Evolutionary conservation across 23 tunicate genomes (phyloP).

Genomic region (Botrylloides violaceus): DNA sequence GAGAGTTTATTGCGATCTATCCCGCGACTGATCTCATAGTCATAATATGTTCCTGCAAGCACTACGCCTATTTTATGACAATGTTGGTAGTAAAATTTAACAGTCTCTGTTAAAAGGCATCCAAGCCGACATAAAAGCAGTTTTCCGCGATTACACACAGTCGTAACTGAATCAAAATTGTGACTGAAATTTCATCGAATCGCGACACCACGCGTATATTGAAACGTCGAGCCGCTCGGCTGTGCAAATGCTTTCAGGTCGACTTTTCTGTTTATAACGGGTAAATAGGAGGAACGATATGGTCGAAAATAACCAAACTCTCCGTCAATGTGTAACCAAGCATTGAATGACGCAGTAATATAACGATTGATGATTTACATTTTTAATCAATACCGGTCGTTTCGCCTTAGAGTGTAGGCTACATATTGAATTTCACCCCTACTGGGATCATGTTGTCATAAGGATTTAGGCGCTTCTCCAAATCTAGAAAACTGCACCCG

Average conservation of each 20-base stretch:
- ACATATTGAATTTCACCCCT: too few species aligned
- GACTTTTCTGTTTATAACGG: too few species aligned
- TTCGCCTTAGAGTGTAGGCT: too few species aligned
- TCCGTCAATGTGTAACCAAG: too few species aligned
- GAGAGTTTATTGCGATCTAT: not conserved
- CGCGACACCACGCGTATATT: constrained; percentile 4
- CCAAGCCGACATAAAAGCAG: constrained; percentile 19
- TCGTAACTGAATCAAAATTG: not conserved
- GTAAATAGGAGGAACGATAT: too few species aligned
- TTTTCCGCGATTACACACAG: constrained; percentile 10
- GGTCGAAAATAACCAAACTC: too few species aligned
- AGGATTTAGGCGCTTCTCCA: too few species aligned
- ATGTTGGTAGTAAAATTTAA: constrained; percentile 19
- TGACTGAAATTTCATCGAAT: not conserved
- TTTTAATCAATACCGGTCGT: too few species aligned
- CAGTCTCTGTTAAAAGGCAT: constrained; percentile 5
- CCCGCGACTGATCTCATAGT: constrained; percentile 23
- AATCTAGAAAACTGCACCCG: too few species aligned
- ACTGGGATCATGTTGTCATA: too few species aligned
- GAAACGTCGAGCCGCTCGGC: not conserved
- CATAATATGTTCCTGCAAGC: not conserved
- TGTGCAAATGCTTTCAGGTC: not conserved
- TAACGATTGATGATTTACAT: too few species aligned
- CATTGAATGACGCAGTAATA: too few species aligned
- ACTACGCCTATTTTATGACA: constrained; percentile 18